Evolutionary conservation across 2,888 invertebrate genomes (phyloP), one percentile per base, ranked within the genome.

Genomic region (Drosophila picticornis): DNA sequence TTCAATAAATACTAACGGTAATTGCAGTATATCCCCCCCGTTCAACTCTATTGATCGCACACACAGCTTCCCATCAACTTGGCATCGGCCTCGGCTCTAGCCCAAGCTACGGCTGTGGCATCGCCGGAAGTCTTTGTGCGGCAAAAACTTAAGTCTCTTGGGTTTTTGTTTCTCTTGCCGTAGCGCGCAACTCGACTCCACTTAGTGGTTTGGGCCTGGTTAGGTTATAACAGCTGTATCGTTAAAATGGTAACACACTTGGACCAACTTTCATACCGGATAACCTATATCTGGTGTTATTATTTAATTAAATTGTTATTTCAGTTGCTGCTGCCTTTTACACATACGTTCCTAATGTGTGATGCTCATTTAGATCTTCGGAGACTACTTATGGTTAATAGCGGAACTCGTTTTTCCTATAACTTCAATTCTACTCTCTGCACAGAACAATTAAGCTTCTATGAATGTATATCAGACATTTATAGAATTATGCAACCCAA

Each of bases 1-100:
- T 84, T 74, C 87, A 83, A 90, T 90, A 85, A 90, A 88, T 85
- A 75, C 68, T 85, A 90, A 85, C 85, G 88, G 85, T 73, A 70
- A 67, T 69, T 60, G 63, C 67, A 70, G 65, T 64, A 60, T 4
- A 32, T 46, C 16, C 40, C 19, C 27, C 34, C 13, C 29, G n/a
- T 9, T 38, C 27, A 51, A 31, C 34, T 51, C 56, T 50, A 19
- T 29, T 38, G 46, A 69, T 32, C 59, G 22, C 43, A 71, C 53
- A 53, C 73, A 55, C 57, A 69, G 71, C 75, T 71, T 78, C 78
- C 68, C 81, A 80, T 78, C 81, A 65, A 66, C 5, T 52, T 51
- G 57, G 46, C 46, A 48, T 43, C 53, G 36, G 43, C 53, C 36
- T 58, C 48, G 52, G 5, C 61, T 50, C 46, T 46, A 46, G 46